A percentile compares a stretch with the other conserved stretches of the same genome.
These are phyloP conservation scores for Linepithema humile DNA, from an alignment of 1,140 invertebrate species.

Conservation along the genomic window DNA sequence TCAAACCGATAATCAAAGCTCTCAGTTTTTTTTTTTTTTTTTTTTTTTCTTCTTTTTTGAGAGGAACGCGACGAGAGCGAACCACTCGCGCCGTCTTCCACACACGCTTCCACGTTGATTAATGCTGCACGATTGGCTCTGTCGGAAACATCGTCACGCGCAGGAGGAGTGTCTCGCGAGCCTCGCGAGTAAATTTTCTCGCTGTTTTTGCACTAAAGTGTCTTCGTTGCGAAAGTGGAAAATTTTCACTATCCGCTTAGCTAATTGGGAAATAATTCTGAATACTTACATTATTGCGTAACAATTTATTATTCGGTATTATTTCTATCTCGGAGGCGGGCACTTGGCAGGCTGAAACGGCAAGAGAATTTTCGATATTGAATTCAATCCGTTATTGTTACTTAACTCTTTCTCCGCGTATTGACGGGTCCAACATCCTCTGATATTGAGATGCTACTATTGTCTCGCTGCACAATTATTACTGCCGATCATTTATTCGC, in stretches of 20 bases:
- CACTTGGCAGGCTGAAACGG: conserved; percentile 33
- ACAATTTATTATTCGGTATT: conserved; percentile 21
- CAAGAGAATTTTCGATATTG: conserved; percentile 60
- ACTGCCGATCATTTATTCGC: conserved; percentile 52
- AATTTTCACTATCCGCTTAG: neutral
- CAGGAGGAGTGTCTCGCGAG: conserved; percentile 26
- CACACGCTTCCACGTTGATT: conserved; percentile 62
- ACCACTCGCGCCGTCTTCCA: conserved; percentile 67
- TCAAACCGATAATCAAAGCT: conserved; percentile 55
- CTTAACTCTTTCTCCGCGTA: conserved; percentile 45
- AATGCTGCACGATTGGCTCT: conserved; percentile 26
- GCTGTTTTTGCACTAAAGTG: conserved; percentile 40
- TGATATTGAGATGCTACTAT: conserved; percentile 54
- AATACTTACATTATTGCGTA: neutral
- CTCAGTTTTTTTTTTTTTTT: too few relatives aligned
- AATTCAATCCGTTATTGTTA: conserved; percentile 52
- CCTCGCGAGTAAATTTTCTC: conserved; percentile 50
- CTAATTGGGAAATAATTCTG: neutral
- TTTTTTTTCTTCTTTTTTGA: too few relatives aligned
- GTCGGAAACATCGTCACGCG: conserved; percentile 51
- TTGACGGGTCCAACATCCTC: conserved; percentile 8
- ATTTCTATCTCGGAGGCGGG: neutral
- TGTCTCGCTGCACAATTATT: conserved; percentile 60
- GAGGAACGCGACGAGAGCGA: conserved; percentile 65
- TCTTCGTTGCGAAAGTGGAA: neutral